A percentile compares a stretch with the other conserved stretches of the same genome.
phyloP scores from a whole-genome alignment of 2,888 invertebrate species.

The Lysandra coridon region DNA sequence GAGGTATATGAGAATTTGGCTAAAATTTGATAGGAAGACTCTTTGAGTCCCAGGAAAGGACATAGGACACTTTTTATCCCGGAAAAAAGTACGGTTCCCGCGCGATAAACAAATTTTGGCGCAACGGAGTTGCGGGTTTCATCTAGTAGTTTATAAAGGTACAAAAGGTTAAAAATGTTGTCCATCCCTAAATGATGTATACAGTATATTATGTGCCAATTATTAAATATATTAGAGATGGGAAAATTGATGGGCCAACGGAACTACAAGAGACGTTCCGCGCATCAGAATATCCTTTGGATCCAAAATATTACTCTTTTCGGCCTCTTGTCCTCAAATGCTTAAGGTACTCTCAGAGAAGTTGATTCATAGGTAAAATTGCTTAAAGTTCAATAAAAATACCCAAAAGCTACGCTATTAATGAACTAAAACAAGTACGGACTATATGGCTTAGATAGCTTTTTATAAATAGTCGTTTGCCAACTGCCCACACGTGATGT shows the following conservation, averaged over 20 bases:
- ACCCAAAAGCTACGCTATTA: too few relatives aligned
- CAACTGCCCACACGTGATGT: neutral
- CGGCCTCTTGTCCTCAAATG: neutral
- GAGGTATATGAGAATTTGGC: too few relatives aligned
- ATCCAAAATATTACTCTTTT: conserved; percentile 31
- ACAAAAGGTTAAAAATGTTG: neutral
- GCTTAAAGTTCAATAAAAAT: too few relatives aligned
- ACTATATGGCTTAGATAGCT: neutral
- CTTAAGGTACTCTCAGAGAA: too few relatives aligned
- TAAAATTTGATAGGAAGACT: too few relatives aligned
- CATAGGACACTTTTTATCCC: too few relatives aligned
- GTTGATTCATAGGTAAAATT: too few relatives aligned
- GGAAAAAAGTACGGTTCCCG: too few relatives aligned
- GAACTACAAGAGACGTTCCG: conserved; percentile 31
- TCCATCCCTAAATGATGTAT: neutral
- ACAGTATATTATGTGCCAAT: neutral
- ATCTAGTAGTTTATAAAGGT: neutral
- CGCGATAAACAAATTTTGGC: too few relatives aligned
- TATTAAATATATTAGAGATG: conserved; percentile 29
- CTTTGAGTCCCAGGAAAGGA: too few relatives aligned
- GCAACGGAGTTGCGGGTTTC: too few relatives aligned
- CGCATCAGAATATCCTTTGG: conserved; percentile 25
- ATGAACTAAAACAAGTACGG: too few relatives aligned
- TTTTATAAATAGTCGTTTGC: neutral
- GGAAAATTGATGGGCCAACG: conserved; percentile 38